phyloP scores from a whole-genome alignment of 2,797 vertebrate species.

The Scyliorhinus canicula region DNA sequence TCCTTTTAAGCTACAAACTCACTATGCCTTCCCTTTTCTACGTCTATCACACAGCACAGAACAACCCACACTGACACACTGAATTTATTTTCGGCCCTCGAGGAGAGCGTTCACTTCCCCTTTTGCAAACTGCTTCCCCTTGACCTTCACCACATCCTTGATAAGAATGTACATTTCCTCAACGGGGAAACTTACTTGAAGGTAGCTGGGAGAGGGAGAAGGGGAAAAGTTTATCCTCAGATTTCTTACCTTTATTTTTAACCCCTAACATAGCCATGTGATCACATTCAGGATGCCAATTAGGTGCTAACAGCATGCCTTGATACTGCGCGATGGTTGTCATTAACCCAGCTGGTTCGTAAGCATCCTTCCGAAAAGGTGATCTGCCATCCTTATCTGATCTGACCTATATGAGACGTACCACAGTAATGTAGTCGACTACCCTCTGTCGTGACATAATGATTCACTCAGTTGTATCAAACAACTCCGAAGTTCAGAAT shows the following conservation, averaged over 20 bases:
- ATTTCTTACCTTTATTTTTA: neutral
- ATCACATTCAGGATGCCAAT: neutral
- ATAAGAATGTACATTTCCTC: neutral
- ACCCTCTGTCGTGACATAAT: neutral
- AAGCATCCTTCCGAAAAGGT: neutral
- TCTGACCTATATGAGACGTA: neutral
- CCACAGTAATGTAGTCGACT: neutral
- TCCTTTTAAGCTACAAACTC: neutral
- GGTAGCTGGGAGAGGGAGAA: neutral
- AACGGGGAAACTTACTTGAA: neutral
- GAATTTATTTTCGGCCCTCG: neutral
- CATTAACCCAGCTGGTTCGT: neutral
- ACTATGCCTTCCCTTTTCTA: neutral
- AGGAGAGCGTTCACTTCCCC: neutral
- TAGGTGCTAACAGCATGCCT: no score
- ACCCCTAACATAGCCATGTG: neutral
- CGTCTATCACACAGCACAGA: neutral
- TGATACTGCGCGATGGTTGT: neutral
- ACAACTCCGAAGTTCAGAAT: neutral
- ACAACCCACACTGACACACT: neutral
- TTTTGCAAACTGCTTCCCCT: conserved; percentile 13
- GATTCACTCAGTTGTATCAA: neutral
- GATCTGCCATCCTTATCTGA: neutral
- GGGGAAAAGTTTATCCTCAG: neutral
- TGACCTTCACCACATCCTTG: conserved; percentile 17